Evolutionary conservation across 35 echinoderm and acorn worm species (phyloP).

Genomic region (Holothuria glaberrima): DNA sequence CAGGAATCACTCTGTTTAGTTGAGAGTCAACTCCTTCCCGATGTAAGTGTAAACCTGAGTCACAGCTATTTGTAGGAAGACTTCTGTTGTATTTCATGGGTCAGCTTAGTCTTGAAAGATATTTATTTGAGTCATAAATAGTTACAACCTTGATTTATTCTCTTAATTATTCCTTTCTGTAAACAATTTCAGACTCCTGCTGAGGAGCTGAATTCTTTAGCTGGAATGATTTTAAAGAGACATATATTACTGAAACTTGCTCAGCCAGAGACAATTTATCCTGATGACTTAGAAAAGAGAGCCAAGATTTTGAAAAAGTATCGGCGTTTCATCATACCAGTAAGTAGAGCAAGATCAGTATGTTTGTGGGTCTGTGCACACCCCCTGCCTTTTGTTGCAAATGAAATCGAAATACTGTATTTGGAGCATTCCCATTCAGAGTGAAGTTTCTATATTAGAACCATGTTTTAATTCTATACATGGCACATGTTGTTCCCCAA

Average conservation of each 20-base stretch:
- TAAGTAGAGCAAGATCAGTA: slow-evolving; percentile 44
- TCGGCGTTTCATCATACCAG: slow-evolving; percentile 77
- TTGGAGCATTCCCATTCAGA: no score
- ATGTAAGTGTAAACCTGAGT: no score
- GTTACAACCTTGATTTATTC: neutral
- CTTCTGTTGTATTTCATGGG: neutral
- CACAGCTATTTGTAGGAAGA: no score
- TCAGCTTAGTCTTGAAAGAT: neutral
- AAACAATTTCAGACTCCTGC: slow-evolving; percentile 66
- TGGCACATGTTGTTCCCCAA: no score
- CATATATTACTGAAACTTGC: slow-evolving; percentile 80
- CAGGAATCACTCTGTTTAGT: no score
- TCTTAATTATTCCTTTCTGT: neutral
- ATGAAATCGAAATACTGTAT: no score
- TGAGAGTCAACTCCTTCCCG: no score
- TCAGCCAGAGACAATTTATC: slow-evolving; percentile 71
- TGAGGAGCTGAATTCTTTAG: slow-evolving; percentile 82
- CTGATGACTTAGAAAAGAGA: slow-evolving; percentile 78
- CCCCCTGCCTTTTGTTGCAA: no score
- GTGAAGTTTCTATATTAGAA: no score
- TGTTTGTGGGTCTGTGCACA: no score
- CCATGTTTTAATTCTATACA: no score
- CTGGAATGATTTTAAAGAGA: slow-evolving; percentile 88
- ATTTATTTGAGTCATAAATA: neutral
- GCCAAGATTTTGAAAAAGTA: slow-evolving; percentile 82